These are phyloP conservation scores for Callaeas wilsoni DNA, from an alignment of 2,113 vertebrate species.

Conservation along the genomic window DNA sequence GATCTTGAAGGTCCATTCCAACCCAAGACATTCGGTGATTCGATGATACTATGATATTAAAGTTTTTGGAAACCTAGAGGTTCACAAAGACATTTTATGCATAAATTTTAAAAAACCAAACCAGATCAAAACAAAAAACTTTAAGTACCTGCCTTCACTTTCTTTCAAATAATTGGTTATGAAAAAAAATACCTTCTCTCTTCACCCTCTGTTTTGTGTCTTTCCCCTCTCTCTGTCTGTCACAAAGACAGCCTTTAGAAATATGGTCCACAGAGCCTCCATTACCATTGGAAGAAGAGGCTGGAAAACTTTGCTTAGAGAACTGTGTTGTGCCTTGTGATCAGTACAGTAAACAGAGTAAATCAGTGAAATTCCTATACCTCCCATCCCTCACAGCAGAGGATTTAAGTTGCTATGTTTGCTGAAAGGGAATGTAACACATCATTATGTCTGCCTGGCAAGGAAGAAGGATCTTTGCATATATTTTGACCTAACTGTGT, in stretches of 20 bases:
- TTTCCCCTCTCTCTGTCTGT: not conserved
- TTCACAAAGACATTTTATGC: not conserved
- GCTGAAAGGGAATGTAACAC: not conserved
- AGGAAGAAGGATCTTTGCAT: not conserved
- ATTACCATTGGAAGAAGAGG: not conserved
- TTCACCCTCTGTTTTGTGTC: not conserved
- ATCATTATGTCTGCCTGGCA: not conserved
- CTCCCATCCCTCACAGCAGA: not conserved
- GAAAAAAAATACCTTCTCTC: not conserved
- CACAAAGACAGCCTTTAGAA: not conserved
- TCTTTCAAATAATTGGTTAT: not conserved
- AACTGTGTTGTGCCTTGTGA: not conserved
- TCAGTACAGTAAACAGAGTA: not conserved
- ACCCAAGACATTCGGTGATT: not conserved
- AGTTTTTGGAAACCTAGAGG: not conserved
- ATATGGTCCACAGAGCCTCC: not conserved
- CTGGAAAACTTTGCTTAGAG: not conserved
- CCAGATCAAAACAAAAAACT: accelerated
- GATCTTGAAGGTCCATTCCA: not conserved
- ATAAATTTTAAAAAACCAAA: accelerated
- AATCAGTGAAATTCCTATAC: not conserved
- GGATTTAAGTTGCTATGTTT: not conserved
- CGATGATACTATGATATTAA: not conserved
- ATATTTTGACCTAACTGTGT: not conserved
- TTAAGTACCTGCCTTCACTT: not conserved